Percentiles rank a stretch among this genome's conserved stretches.
These are phyloP conservation scores for Coccyzus lansbergi DNA, from an alignment of 2,797 vertebrate species.

Conservation along the genomic window DNA sequence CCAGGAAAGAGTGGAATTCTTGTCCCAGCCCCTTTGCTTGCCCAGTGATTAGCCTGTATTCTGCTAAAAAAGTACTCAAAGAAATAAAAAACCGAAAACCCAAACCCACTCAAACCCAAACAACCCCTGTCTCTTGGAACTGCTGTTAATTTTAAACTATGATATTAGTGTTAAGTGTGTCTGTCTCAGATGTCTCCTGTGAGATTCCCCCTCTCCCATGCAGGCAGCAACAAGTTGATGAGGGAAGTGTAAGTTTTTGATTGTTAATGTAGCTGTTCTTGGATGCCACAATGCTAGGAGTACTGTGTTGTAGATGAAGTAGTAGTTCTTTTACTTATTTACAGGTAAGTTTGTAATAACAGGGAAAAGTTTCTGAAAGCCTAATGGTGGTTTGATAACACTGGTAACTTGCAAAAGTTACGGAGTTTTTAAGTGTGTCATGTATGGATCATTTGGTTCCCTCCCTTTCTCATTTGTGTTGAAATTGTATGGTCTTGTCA, in stretches of 20 bases:
- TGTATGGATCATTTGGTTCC: not conserved
- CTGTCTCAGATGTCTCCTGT: not conserved
- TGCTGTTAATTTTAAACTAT: not conserved
- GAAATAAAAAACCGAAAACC: not conserved
- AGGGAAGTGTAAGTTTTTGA: not conserved
- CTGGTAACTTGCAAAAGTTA: not conserved
- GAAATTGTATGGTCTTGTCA: constrained; percentile 6
- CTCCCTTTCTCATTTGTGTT: not conserved
- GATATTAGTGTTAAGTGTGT: not conserved
- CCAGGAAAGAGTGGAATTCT: not conserved
- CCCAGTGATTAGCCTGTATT: not conserved
- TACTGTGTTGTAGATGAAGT: not conserved
- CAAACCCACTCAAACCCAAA: not conserved
- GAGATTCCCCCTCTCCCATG: not conserved
- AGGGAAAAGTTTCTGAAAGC: not conserved
- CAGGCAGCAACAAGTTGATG: not conserved
- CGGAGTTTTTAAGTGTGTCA: not conserved
- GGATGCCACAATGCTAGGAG: not conserved
- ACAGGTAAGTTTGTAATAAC: not conserved
- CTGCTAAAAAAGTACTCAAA: not conserved
- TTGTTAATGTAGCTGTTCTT: not conserved
- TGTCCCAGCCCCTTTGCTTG: not conserved
- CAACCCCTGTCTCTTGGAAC: not conserved
- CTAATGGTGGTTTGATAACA: not conserved
- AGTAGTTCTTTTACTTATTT: not conserved